Conservation (phyloP, 2,113 vertebrate genomes). For the Ranitomeya variabilis region DNA sequence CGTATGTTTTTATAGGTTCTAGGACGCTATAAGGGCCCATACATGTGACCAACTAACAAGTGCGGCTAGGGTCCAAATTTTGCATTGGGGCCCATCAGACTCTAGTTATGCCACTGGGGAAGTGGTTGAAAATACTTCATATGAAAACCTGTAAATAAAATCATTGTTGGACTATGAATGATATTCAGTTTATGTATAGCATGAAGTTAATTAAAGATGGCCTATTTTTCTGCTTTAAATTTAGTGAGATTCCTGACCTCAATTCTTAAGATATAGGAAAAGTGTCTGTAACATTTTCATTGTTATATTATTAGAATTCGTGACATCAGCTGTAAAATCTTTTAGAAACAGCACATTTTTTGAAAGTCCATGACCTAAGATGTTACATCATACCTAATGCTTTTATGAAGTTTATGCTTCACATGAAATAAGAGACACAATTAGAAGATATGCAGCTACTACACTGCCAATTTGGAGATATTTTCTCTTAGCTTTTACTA, state of each 20-base stretch:
- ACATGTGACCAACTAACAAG: no score
- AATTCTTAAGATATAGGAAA: conserved; percentile 10
- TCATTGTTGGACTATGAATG: background rate
- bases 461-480: conserved; percentile 4
- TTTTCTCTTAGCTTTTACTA: background rate
- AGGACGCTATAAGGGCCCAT: no score
- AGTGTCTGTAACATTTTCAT: conserved; percentile 40
- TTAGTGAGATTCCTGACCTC: conserved; percentile 25
- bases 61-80: no score
- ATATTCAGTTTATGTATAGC: background rate
- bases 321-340: conserved; percentile 41
- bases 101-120: no score
- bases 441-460: conserved; percentile 3
- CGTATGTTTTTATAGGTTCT: no score
- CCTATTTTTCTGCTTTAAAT: conserved; percentile 38
- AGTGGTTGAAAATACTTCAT: background rate
- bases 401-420: conserved; percentile 22
- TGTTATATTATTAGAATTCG: conserved; percentile 43
- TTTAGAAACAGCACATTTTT: conserved; percentile 25
- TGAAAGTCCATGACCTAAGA: conserved; percentile 4
- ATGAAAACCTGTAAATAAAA: conserved; percentile 13
- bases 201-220: conserved; percentile 12
- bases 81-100: no score
- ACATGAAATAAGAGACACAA: background rate
- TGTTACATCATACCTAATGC: conserved; percentile 26